Evolutionary conservation across 2,888 invertebrate species (phyloP), one percentile per base, ranked within the genome.

Genomic region (Epirrita christyi): DNA sequence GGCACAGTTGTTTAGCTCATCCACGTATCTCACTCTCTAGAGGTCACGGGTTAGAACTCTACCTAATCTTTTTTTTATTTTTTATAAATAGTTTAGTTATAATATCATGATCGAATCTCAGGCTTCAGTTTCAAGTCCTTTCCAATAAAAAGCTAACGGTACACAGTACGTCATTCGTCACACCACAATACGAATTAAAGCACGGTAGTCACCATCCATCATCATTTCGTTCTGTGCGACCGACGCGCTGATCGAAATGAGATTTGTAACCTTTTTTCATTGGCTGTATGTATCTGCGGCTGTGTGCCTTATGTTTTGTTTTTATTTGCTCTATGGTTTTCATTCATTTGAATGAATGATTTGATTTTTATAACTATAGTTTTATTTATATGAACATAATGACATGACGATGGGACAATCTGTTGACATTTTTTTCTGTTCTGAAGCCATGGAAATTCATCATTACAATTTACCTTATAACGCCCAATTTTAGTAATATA

Each of bases 181-280:
- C 64, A 66, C 40, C 45, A 53, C 62, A 52, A 53, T 55, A 56
- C 38, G 59, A 65, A 65, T 63, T 61, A 67, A 61, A 51, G 52
- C 51, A 44, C 61, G 55, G 66, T 62, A 58, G 62, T 49, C 49
- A 40, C 21, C 62, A 68, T 68, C 65, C 56, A 67, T 68, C 68
- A 67, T 65, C 55, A 61, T 66, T 66, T 65, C 52, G 59, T 64
- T 65, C 59, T 55, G 55, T 60, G 38, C 41, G 53, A 55, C 40
- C 21, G 38, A 41, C 27, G 48, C 29, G 21, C 11, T 29, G 43
- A 52, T 63, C 61, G 47, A 55, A 60, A 56, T 62, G 60, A 59
- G 60, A 62, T 66, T 66, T 59, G 59, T 63, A 38, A 49, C 29
- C 40, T 58, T 63, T 63, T 61, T 59, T 57, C 55, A 53, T 50